Evolutionary conservation across 2,113 vertebrate species (phyloP), one percentile per base, ranked within the genome.

Genomic region (Calidris pygmaea): DNA sequence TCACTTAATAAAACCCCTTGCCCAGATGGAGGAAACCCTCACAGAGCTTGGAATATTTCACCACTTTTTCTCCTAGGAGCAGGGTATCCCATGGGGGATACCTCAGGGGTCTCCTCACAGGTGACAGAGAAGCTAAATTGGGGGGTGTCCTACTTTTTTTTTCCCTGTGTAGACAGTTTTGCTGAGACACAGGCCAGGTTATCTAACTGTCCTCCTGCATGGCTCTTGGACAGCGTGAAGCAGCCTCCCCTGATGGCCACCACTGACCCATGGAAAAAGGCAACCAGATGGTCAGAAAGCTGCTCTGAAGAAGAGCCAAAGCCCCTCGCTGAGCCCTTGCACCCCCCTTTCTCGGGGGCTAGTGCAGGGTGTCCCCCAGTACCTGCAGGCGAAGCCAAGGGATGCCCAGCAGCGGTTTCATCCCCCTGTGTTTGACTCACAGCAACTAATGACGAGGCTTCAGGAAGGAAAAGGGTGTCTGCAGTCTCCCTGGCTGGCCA

Each of bases 31-130:
- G n/a, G 34, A 35, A 59, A 47, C 21, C 41, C 59, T 9, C 7
- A 2, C 14, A 60, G 37, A 52, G 24, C 34, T 32, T 0, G 0
- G 22, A 19, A 9, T 7, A 16, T 77, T 19, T 59, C 65, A 32
- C 39, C 6, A 5, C 34, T 47, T 47, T 34, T 34, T 22, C 52
- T 39, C 34, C 52, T 35, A 32, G 43, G 29, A 65, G 20, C 0
- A 0, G 37, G 41, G 29, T 6, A n/a, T 29, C 43, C 48, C 1
- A 0, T 43, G 21, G n/a, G 15, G 23, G 59, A 62, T 37, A 62
- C 59, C 23, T 52, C 1, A 1, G n/a, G 60, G 30, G 1, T 26
- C 14, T 41, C 21, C 53, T 77, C 19, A 12, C 18, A 43, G 55
- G 26, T 55, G 32, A 39, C 18, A 7, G 58, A 72, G 73, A 81